Evolutionary conservation across 1,140 invertebrate species (phyloP).

Genomic region (Euwallacea fornicatus): DNA sequence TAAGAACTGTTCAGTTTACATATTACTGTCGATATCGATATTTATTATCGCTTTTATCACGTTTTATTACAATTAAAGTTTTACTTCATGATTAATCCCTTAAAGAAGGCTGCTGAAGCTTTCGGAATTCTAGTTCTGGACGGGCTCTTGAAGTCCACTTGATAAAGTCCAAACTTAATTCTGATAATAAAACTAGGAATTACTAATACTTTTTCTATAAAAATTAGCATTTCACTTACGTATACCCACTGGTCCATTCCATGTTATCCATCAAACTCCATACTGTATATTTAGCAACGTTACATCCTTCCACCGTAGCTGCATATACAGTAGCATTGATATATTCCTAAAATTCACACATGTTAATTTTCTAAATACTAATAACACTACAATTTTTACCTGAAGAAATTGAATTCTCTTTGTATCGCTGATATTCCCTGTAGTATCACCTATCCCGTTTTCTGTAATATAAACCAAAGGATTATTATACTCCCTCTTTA

Average conservation of each 20-base stretch:
- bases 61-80: background rate
- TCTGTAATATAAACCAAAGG: slow-evolving; percentile 62
- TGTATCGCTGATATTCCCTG: slow-evolving; percentile 55
- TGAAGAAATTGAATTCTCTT: slow-evolving; percentile 52
- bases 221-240: slow-evolving; percentile 22
- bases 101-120: slow-evolving; percentile 5
- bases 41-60: too few relatives aligned
- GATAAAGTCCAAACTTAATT: slow-evolving; percentile 12
- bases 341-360: slow-evolving; percentile 32
- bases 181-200: background rate
- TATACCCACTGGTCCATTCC: slow-evolving; percentile 40
- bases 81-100: slow-evolving; percentile 8
- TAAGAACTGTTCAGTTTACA: too few relatives aligned
- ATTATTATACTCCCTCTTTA: slow-evolving; percentile 62
- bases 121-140: background rate
- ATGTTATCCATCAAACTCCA: slow-evolving; percentile 44
- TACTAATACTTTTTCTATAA: background rate
- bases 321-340: slow-evolving; percentile 29
- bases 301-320: slow-evolving; percentile 43
- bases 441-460: slow-evolving; percentile 59
- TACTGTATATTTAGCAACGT: slow-evolving; percentile 36
- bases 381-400: slow-evolving; percentile 1
- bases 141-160: slow-evolving; percentile 3
- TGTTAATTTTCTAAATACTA: background rate
- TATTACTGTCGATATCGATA: too few relatives aligned